Conservation (phyloP, 1,140 invertebrate species). For the Radopholus similis region DNA sequence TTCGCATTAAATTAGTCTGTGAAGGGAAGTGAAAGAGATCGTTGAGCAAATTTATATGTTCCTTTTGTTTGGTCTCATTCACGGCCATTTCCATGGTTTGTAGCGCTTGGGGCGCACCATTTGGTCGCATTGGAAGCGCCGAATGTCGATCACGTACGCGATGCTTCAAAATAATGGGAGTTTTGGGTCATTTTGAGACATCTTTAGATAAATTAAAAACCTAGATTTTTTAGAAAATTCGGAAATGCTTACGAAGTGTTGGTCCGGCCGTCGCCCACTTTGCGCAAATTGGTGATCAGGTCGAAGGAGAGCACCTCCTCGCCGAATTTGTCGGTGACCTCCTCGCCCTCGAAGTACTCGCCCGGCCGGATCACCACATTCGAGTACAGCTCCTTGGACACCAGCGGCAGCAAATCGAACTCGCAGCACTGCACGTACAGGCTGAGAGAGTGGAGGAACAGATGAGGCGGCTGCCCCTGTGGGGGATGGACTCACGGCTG, state of each 20-base stretch:
- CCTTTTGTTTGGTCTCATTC: not conserved
- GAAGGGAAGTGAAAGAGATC: too few relatives aligned
- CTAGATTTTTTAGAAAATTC: not conserved
- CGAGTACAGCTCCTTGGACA: constrained; percentile 47
- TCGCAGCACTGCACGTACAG: constrained; percentile 55
- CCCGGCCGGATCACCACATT: constrained; percentile 43
- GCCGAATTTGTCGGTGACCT: constrained; percentile 46
- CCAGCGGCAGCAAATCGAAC: constrained; percentile 41
- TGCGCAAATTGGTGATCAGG: constrained; percentile 44
- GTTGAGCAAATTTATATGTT: too few relatives aligned
- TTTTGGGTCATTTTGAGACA: not conserved
- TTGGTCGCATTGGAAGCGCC: constrained; percentile 30
- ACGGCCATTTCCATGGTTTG: constrained; percentile 39
- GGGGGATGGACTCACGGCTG: constrained; percentile 50
- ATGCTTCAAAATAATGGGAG: constrained; percentile 15
- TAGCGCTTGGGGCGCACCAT: constrained; percentile 32
- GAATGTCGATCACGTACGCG: constrained; percentile 26
- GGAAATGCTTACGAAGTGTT: constrained; percentile 7
- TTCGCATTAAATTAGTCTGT: too few relatives aligned
- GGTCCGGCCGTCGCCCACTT: constrained; percentile 7
- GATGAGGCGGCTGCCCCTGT: not conserved
- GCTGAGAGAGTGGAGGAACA: constrained; percentile 15
- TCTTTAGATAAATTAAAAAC: not conserved
- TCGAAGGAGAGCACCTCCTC: constrained; percentile 49
- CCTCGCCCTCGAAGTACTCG: constrained; percentile 57